Percentiles rank a stretch among this genome's conserved stretches.
Evolutionary conservation across 2,888 invertebrate species (phyloP).

Genomic region (Thecophora atra): DNA sequence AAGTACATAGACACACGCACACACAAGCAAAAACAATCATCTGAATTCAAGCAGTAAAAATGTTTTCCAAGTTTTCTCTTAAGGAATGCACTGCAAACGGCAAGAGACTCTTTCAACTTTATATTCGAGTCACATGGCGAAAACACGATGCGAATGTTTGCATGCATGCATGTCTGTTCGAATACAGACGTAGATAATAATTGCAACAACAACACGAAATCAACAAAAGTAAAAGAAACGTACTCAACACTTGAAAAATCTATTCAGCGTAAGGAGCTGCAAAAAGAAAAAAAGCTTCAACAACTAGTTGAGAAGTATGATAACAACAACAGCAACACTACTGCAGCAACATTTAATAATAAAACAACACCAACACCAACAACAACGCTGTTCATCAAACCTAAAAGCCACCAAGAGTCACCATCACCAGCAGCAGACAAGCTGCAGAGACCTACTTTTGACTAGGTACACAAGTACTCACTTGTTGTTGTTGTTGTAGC

Average conservation of each 20-base stretch:
- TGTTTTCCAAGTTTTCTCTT: constrained; percentile 6
- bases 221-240: neutral
- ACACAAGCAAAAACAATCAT: neutral
- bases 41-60: neutral
- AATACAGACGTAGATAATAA: neutral
- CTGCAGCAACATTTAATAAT: neutral
- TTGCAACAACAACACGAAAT: neutral
- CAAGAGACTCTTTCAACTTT: neutral
- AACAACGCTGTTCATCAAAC: neutral
- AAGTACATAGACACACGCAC: neutral
- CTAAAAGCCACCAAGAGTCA: neutral
- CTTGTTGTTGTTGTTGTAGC: no score
- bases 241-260: neutral
- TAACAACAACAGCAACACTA: neutral
- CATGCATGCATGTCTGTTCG: no score
- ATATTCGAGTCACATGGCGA: neutral
- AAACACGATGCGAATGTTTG: neutral
- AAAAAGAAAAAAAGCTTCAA: constrained; percentile 5
- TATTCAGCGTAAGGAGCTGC: neutral
- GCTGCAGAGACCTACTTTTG: constrained; percentile 1
- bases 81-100: neutral
- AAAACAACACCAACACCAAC: neutral
- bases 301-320: neutral
- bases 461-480: neutral
- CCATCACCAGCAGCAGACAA: neutral